phyloP scores from a whole-genome alignment of 2,797 vertebrate genomes.

The Schizopygopsis malacanthus region DNA sequence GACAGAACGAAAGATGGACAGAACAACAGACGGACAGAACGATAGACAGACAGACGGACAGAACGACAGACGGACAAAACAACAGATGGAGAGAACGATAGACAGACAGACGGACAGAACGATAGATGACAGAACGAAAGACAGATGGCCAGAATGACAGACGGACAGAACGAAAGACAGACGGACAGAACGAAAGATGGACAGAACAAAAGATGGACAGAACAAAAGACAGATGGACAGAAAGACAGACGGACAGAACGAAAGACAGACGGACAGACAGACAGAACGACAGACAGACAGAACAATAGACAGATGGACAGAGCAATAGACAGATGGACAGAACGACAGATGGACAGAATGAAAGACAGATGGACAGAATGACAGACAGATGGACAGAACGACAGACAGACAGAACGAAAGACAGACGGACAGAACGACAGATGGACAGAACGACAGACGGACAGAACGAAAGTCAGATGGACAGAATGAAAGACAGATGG shows the following conservation, averaged over 20 bases:
- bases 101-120: not conserved
- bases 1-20: too few species aligned
- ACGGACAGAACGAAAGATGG: not conserved
- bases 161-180: not conserved
- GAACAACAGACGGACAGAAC: not conserved
- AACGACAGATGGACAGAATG: not conserved
- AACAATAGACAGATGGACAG: not conserved
- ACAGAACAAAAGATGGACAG: not conserved
- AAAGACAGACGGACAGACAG: too few species aligned
- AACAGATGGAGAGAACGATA: fast-evolving
- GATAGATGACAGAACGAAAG: fast-evolving
- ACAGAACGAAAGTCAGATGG: not conserved
- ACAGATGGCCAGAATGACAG: fast-evolving
- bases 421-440: not conserved
- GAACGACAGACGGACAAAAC: not conserved
- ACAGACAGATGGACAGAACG: not conserved
- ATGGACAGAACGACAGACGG: not conserved
- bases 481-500: too few species aligned
- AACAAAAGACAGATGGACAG: not conserved
- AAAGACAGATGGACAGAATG: fast-evolving
- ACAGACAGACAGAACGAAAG: not conserved
- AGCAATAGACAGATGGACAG: not conserved
- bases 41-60: not conserved
- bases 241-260: not conserved
- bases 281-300: not conserved